Evolutionary conservation across 2,113 vertebrate species (phyloP), one percentile per base, ranked within the genome.

Genomic region (Serilophus lunatus): DNA sequence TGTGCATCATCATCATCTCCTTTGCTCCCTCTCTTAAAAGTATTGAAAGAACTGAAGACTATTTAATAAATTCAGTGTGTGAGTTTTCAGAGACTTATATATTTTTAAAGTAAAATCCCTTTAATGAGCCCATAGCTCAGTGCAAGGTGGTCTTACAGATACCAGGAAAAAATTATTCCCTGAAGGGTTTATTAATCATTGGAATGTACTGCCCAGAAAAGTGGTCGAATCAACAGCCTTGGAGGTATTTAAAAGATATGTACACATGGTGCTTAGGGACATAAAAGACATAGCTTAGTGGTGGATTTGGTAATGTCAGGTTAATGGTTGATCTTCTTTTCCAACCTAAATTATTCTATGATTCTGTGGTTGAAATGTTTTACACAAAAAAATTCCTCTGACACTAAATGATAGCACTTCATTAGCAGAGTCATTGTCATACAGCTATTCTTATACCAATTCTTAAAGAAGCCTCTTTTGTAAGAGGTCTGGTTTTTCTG

Each of bases 191-290:
- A 10, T 25, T 60, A 22, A 7, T 31, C 12, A 57, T 4, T 24
- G 47, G 31, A 69, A 69, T 4, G 28, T 13, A 3, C 6, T 64
- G 19, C 19, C 31, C 13, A 53, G 44, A 10, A 7, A 53, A 69
- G 20, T 33, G 28, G 3, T 33, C 49, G 45, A 71, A 12, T 36
- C 72, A n/a, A 22, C 18, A 17, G 0, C 4, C 1, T 1, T 51
- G 36, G n/a, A 74, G 9, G 31, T 36, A n/a, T 69, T 69, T 79
- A n/a, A 72, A 63, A 72, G 24, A 35, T 4, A 2, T 18, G 18
- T n/a, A 49, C 49, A 16, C n/a, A 16, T 19, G 8, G 4, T 22
- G 2, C 4, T 57, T 40, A 36, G 16, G 31, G 29, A 23, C n/a
- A 53, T 23, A 13, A 29, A 33, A 25, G 29, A 31, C 31, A 53